phyloP scores from a whole-genome alignment of 2,113 vertebrate species.

The Crotalus tigris region DNA sequence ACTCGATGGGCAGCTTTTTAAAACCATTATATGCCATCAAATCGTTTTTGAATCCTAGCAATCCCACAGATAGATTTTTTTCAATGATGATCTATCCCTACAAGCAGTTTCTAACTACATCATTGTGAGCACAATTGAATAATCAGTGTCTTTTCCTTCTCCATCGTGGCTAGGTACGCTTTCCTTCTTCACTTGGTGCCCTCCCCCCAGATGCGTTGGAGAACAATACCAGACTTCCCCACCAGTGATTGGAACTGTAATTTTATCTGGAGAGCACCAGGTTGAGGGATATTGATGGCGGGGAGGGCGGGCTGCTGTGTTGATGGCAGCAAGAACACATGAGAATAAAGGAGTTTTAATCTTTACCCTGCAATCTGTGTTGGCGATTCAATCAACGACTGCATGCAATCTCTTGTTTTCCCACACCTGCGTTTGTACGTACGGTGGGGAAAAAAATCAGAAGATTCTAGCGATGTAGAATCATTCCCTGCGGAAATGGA shows the following conservation, averaged over 20 bases:
- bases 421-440: not conserved
- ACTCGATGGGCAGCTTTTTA: not conserved
- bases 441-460: not conserved
- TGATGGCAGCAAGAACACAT: not conserved
- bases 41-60: not conserved
- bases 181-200: not conserved
- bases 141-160: not conserved
- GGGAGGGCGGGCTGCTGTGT: not conserved
- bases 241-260: not conserved
- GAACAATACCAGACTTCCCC: not conserved
- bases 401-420: not conserved
- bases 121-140: not conserved
- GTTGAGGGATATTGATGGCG: not conserved
- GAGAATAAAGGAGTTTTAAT: not conserved
- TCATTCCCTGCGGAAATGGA: not conserved
- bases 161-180: not conserved
- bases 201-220: not conserved
- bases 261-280: not conserved
- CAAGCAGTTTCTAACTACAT: not conserved
- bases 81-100: not conserved
- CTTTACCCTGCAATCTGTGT: not conserved
- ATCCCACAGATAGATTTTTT: not conserved
- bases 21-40: not conserved
- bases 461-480: not conserved
- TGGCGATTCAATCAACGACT: not conserved